phyloP scores from a whole-genome alignment of 2,797 vertebrate genomes.

The Sebastes taczanowskii region DNA sequence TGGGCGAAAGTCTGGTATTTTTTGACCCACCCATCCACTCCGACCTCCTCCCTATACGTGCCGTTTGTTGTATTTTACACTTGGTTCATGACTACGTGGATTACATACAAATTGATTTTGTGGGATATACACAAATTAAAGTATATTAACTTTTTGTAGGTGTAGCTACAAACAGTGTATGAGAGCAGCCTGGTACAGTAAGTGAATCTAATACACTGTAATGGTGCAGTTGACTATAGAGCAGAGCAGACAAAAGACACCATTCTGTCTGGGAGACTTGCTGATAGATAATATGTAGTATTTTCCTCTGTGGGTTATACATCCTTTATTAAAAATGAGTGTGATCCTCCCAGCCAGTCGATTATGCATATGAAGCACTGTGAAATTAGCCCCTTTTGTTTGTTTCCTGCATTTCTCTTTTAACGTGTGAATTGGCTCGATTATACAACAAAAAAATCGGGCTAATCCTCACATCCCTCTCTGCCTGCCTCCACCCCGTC shows the following conservation, averaged over 20 bases:
- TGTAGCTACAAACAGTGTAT: too few species aligned
- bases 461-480: slow-evolving; percentile 74
- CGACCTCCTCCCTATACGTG: too few species aligned
- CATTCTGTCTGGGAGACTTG: background rate
- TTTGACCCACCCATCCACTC: too few species aligned
- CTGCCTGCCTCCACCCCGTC: slow-evolving; percentile 52
- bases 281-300: background rate
- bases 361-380: slow-evolving; percentile 49
- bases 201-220: background rate
- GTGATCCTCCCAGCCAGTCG: slow-evolving; percentile 37
- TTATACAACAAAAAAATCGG: slow-evolving; percentile 67
- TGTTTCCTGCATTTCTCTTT: slow-evolving; percentile 56
- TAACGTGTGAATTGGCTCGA: slow-evolving; percentile 68
- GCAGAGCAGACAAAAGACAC: slow-evolving; percentile 11
- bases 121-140: too few species aligned
- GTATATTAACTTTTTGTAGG: too few species aligned
- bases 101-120: too few species aligned
- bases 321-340: slow-evolving; percentile 46
- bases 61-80: rapidly evolving
- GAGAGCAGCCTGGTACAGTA: background rate
- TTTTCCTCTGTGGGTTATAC: slow-evolving; percentile 19
- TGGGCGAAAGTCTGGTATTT: too few species aligned
- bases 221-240: background rate
- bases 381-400: slow-evolving; percentile 74
- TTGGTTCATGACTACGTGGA: too few species aligned